phyloP scores from a whole-genome alignment of 92 coral and sea anemone species.

The Bergia puertoricense region DNA sequence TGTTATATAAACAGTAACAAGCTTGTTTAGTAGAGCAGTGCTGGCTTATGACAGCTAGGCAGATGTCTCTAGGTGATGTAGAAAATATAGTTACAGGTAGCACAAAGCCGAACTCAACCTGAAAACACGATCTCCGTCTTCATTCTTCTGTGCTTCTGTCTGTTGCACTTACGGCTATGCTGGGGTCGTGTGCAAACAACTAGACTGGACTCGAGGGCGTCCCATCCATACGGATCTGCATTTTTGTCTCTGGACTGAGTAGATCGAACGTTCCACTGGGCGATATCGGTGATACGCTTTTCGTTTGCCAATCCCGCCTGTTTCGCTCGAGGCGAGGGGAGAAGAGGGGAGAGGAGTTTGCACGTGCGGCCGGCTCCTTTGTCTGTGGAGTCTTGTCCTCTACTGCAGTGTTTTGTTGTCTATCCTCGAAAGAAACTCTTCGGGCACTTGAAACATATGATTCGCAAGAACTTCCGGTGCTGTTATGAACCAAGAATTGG shows the following conservation, averaged over 20 bases:
- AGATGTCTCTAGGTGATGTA: no score
- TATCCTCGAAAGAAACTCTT: constrained; percentile 32
- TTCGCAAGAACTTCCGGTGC: not conserved
- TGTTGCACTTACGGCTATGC: no score
- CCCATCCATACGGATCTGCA: constrained; percentile 10
- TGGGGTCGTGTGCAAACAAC: not conserved
- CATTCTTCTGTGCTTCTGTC: not conserved
- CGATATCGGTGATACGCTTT: constrained; percentile 6
- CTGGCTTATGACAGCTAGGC: not conserved
- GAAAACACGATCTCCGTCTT: not conserved
- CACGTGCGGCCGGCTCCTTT: constrained; percentile 4
- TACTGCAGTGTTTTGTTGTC: not conserved
- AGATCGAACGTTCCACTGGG: constrained; percentile 37
- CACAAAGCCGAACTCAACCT: no score
- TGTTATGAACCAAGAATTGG: constrained; percentile 32
- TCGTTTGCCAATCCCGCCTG: not conserved
- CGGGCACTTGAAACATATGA: constrained; percentile 18
- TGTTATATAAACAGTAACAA: not conserved
- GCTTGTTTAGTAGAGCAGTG: not conserved
- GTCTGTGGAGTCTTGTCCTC: constrained; percentile 9
- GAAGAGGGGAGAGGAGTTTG: constrained; percentile 7
- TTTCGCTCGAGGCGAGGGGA: not conserved
- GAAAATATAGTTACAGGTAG: no score
- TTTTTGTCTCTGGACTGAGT: constrained; percentile 27
- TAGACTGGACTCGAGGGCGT: constrained; percentile 29